These are phyloP conservation scores for Pseudomyrmex dendroicus DNA, from an alignment of 1,140 invertebrate species.

Conservation along the genomic window DNA sequence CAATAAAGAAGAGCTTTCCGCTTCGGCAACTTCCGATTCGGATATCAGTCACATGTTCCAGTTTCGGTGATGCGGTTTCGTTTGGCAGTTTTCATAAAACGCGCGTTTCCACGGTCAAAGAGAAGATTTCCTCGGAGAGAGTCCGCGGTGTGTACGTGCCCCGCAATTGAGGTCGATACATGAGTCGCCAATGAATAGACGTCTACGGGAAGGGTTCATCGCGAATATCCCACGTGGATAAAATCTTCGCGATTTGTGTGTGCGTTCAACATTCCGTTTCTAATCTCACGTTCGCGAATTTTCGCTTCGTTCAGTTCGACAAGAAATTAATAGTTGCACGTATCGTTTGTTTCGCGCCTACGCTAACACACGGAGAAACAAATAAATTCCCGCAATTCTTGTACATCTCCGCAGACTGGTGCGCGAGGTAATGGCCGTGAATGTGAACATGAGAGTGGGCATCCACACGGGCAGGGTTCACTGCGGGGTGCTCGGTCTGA, in stretches of 20 bases:
- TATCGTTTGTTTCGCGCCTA: neutral
- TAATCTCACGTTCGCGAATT: neutral
- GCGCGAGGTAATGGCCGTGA: slow-evolving; percentile 94
- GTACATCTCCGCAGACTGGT: slow-evolving; percentile 88
- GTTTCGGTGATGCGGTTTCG: slow-evolving; percentile 3
- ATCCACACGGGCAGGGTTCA: slow-evolving; percentile 97
- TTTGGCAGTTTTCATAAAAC: slow-evolving; percentile 32
- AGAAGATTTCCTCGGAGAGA: slow-evolving; percentile 49
- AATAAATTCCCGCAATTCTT: slow-evolving; percentile 27
- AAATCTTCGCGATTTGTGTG: neutral
- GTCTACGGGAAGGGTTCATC: too few relatives aligned
- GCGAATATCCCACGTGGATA: neutral
- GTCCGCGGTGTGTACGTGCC: neutral
- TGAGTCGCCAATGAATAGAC: slow-evolving; percentile 13
- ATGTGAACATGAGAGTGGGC: slow-evolving; percentile 97
- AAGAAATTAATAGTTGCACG: neutral
- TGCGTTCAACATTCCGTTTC: slow-evolving; percentile 19
- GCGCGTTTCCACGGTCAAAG: slow-evolving; percentile 20
- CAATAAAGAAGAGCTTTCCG: slow-evolving; percentile 31
- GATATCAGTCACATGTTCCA: neutral
- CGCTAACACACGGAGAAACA: neutral
- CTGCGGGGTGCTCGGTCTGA: slow-evolving; percentile 96
- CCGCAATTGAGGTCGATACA: slow-evolving; percentile 21
- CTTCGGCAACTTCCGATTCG: slow-evolving; percentile 20
- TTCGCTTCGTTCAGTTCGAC: too few relatives aligned